Percentiles rank a stretch among this genome's conserved stretches.
phyloP scores from a whole-genome alignment of 2,888 invertebrate genomes.

The Drosophila antonietae region DNA sequence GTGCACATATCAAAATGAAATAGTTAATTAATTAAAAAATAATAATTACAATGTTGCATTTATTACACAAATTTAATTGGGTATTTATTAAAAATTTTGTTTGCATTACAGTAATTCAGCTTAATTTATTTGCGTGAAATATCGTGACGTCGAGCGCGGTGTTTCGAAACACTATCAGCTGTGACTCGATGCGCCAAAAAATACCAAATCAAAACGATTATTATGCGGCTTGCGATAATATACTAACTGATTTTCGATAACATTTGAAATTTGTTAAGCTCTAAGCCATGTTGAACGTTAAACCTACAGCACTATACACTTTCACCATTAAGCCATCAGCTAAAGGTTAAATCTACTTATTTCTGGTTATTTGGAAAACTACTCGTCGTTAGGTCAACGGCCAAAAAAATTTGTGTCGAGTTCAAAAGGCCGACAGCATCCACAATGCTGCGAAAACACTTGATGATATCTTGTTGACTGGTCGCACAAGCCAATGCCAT shows the following conservation, averaged over 20 bases:
- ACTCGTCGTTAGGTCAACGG: conserved; percentile 32
- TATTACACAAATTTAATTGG: fast-evolving
- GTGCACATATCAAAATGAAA: not conserved
- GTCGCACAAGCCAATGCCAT: conserved; percentile 46
- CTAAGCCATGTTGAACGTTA: not conserved
- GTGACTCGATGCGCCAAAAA: conserved; percentile 3
- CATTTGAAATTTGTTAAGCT: conserved; percentile 23
- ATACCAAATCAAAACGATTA: conserved; percentile 23
- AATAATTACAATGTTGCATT: too few species aligned
- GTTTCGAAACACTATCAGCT: conserved; percentile 53
- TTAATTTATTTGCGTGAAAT: not conserved
- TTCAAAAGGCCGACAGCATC: conserved; percentile 51
- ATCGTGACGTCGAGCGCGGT: not conserved
- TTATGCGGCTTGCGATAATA: conserved; percentile 10
- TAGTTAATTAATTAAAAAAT: not conserved
- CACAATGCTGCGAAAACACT: conserved; percentile 45
- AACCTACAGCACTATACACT: conserved; percentile 1
- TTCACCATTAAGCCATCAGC: conserved; percentile 28
- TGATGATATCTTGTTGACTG: conserved; percentile 37
- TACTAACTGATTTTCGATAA: not conserved
- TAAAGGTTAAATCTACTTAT: conserved; percentile 24
- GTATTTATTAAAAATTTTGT: not conserved
- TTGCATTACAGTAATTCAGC: not conserved
- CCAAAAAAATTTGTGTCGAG: conserved; percentile 47
- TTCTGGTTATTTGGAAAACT: conserved; percentile 26